phyloP scores from a whole-genome alignment of 2,888 invertebrate genomes.

The Trissoscelio sp. region DNA sequence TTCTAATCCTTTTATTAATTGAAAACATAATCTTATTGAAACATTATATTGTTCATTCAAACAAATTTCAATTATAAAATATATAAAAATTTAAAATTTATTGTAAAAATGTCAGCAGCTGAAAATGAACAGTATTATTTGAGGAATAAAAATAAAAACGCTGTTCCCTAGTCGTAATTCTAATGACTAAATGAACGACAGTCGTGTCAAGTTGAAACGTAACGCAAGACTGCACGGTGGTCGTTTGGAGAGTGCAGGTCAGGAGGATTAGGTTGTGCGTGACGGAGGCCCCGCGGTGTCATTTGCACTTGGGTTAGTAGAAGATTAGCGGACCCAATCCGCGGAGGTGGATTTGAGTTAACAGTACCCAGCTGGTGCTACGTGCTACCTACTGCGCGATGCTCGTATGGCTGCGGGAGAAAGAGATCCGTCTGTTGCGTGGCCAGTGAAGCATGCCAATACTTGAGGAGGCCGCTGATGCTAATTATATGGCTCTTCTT shows the following conservation, averaged over 20 bases:
- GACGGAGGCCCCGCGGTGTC: slow-evolving; percentile 35
- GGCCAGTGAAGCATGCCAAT: slow-evolving; percentile 70
- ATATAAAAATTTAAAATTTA: too few relatives aligned
- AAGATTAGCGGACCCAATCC: slow-evolving; percentile 32
- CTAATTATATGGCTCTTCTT: slow-evolving; percentile 76
- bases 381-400: slow-evolving; percentile 33
- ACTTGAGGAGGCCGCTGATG: slow-evolving; percentile 72
- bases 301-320: slow-evolving; percentile 35
- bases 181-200: too few relatives aligned
- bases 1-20: too few relatives aligned
- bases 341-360: slow-evolving; percentile 43
- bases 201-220: too few relatives aligned
- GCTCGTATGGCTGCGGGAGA: slow-evolving; percentile 29
- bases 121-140: too few relatives aligned
- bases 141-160: too few relatives aligned
- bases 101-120: too few relatives aligned
- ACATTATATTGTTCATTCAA: too few relatives aligned
- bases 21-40: too few relatives aligned
- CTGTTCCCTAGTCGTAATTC: too few relatives aligned
- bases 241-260: slow-evolving; percentile 21
- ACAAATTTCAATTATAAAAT: too few relatives aligned
- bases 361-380: slow-evolving; percentile 47
- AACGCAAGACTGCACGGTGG: slow-evolving; percentile 21
- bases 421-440: slow-evolving; percentile 68
- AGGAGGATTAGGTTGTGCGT: slow-evolving; percentile 48